Evolutionary conservation across 2,888 invertebrate genomes (phyloP).

Genomic region (Rhyacophila evoluta): DNA sequence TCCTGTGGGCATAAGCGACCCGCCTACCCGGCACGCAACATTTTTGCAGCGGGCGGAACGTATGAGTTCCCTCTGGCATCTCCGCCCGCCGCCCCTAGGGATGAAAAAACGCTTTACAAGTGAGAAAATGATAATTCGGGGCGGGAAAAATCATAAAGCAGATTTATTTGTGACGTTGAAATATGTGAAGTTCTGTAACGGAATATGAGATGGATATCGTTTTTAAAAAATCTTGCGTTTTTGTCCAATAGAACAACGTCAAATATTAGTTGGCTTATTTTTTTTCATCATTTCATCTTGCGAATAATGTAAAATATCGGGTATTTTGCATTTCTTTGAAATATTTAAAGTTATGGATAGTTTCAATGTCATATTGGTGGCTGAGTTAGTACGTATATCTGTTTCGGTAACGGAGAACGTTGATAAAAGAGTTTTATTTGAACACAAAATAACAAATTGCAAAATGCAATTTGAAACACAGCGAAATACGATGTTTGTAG

Average conservation of each 20-base stretch:
- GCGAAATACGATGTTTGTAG: too few relatives aligned
- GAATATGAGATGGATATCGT: neutral
- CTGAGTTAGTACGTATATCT: too few relatives aligned
- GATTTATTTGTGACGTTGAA: constrained; percentile 29
- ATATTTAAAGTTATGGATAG: too few relatives aligned
- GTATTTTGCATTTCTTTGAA: too few relatives aligned
- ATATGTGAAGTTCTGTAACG: neutral
- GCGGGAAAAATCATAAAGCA: constrained; percentile 18
- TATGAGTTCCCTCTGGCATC: neutral
- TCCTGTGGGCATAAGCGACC: constrained; percentile 44
- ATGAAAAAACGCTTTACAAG: constrained; percentile 43
- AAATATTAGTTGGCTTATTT: too few relatives aligned
- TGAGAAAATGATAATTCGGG: constrained; percentile 46
- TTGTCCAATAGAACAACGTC: constrained; percentile 7
- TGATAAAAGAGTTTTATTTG: too few relatives aligned
- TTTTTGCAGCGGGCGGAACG: constrained; percentile 29
- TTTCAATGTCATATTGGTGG: too few relatives aligned
- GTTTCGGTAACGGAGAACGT: too few relatives aligned
- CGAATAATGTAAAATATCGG: too few relatives aligned
- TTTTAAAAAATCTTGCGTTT: neutral
- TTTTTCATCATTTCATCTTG: too few relatives aligned
- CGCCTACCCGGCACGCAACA: constrained; percentile 44
- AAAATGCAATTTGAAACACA: too few relatives aligned
- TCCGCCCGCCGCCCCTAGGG: constrained; percentile 3
- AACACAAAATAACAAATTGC: too few relatives aligned